Evolutionary conservation across 1,140 invertebrate species (phyloP).

Genomic region (Hyposmocoma kahamanoa): DNA sequence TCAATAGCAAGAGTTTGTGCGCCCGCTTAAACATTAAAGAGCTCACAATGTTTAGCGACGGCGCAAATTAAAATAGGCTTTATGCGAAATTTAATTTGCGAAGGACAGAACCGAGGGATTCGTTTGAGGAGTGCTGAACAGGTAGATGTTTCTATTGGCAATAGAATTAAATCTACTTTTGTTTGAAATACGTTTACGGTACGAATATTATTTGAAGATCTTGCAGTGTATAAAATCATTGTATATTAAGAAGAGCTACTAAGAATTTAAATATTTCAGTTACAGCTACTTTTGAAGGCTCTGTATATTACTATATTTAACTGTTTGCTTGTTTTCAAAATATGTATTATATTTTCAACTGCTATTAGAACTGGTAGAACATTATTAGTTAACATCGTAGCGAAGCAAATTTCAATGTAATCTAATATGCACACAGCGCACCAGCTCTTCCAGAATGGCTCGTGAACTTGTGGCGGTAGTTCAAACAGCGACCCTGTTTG

Average conservation of each 20-base stretch:
- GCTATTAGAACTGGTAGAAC: no score
- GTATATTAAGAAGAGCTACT: no score
- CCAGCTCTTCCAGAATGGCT: no score
- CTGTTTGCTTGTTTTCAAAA: no score
- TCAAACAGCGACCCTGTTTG: neutral
- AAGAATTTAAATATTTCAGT: no score
- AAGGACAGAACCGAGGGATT: constrained; percentile 54
- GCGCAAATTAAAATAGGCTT: constrained; percentile 72
- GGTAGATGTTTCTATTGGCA: constrained; percentile 60
- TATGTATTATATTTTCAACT: no score
- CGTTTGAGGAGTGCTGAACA: constrained; percentile 49
- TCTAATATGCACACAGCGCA: no score
- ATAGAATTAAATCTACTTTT: constrained; percentile 65
- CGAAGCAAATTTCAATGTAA: no score
- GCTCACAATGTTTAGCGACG: constrained; percentile 59
- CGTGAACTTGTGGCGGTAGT: neutral
- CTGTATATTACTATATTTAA: no score
- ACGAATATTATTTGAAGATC: constrained; percentile 14
- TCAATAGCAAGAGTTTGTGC: constrained; percentile 54
- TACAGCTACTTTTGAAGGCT: no score
- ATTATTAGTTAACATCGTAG: no score
- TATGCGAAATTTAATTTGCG: constrained; percentile 70
- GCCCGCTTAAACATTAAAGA: constrained; percentile 67
- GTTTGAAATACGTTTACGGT: constrained; percentile 26
- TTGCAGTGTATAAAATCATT: no score